Conservation (phyloP, 2,113 vertebrate species). For the Tyto alba region DNA sequence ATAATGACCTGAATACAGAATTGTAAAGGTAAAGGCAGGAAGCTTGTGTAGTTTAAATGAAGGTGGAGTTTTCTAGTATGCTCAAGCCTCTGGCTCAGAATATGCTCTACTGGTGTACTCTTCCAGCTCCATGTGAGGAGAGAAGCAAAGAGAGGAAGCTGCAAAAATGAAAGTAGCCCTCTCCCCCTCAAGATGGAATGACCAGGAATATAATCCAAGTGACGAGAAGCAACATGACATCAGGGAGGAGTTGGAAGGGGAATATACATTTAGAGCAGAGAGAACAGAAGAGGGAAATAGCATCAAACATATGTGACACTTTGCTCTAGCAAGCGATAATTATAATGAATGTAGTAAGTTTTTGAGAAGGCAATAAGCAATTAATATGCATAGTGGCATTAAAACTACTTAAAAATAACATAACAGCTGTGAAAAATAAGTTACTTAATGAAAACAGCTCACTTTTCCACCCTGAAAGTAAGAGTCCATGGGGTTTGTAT, state of each 20-base stretch:
- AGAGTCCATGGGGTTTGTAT: not conserved
- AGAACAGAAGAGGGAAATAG: not conserved
- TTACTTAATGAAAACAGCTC: conserved; percentile 65
- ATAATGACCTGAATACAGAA: not conserved
- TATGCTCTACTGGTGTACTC: not conserved
- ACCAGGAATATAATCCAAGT: not conserved
- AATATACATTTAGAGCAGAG: not conserved
- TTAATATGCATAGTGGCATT: conserved; percentile 64
- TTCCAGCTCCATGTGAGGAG: not conserved
- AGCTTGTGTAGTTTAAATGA: not conserved
- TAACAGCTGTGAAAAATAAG: conserved; percentile 69
- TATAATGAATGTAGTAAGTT: conserved; percentile 49
- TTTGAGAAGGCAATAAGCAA: conserved; percentile 60
- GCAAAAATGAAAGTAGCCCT: not conserved
- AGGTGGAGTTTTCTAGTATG: not conserved
- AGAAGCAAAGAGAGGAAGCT: not conserved
- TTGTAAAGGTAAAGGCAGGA: not conserved
- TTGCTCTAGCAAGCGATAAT: not conserved
- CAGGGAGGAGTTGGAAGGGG: not conserved
- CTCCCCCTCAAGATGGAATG: not conserved
- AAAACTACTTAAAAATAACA: conserved; percentile 67
- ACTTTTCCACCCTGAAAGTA: conserved; percentile 18
- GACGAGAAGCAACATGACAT: not conserved
- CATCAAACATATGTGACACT: not conserved
- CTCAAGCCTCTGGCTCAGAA: not conserved